Evolutionary conservation across 1,140 invertebrate species (phyloP), one percentile per base, ranked within the genome.

Genomic region (Drosophila malerkotliana): DNA sequence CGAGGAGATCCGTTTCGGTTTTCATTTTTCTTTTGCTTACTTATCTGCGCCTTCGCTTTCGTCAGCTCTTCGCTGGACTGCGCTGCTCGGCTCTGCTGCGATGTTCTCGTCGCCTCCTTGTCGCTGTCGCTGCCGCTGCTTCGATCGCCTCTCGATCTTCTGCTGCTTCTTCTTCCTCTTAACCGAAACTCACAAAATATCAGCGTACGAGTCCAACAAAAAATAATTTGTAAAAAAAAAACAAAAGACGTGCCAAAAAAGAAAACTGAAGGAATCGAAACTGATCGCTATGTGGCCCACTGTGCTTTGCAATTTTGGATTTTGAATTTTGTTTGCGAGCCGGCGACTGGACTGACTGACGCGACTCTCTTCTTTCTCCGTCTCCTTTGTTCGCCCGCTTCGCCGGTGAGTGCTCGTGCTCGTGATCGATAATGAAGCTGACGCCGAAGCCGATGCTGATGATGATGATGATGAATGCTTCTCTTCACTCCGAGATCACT

Each of bases 281-380:
- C 41, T 44, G 41, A 44, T 44, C 41, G 41, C n/a, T 41, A 41
- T 45, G 34, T 63, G 24, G 28, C 52, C 57, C 55, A 54, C 54
- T 71, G 28, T 47, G 52, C 64, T 55, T 60, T 48, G 49, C 53
- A 78, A 82, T 64, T 73, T 81, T 45, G 59, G 81, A 84, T 85
- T 84, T 84, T 60, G 80, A 85, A 80, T 85, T 77, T 85, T 77
- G 79, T 79, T 74, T 67, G 79, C 72, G 45, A 48, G 48, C 24
- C 28, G 34, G 61, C 63, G 61, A 48, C 53, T 28, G 26, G 26
- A 28, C 26, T 28, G 26, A 6, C 26, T 28, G 26, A 28, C 26
- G 21, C 6, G 26, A 28, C 26, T 28, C 26, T 28, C 26, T 28
- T 28, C 26, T 28, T 24, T 30, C 45, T 53, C 41, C 60, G 64